A percentile compares a stretch with the other conserved stretches of the same genome.
phyloP scores from a whole-genome alignment of 2,888 invertebrate genomes.

The Miltochrista miniata region DNA sequence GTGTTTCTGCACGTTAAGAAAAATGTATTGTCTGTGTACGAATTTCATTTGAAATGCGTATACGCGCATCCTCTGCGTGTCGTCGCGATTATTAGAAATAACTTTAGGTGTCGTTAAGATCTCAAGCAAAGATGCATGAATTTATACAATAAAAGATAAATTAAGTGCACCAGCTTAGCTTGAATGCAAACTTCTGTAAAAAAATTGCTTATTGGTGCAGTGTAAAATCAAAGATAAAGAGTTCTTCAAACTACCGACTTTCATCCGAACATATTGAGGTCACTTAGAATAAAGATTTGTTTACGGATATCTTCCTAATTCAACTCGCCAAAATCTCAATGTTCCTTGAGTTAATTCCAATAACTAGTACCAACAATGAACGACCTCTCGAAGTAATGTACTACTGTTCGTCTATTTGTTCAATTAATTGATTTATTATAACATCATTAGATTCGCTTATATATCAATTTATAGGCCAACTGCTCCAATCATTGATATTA shows the following conservation, averaged over 20 bases:
- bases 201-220: slow-evolving; percentile 7
- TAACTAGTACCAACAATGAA: slow-evolving; percentile 44
- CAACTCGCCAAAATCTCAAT: slow-evolving; percentile 44
- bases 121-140: too few species aligned
- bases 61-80: too few species aligned
- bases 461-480: slow-evolving; percentile 27
- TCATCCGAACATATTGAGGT: slow-evolving; percentile 51
- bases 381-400: slow-evolving; percentile 35
- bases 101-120: too few species aligned
- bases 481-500: slow-evolving; percentile 22
- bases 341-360: slow-evolving; percentile 48
- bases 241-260: slow-evolving; percentile 41
- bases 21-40: too few species aligned
- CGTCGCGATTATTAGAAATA: too few species aligned
- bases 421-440: slow-evolving; percentile 55
- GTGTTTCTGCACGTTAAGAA: too few species aligned
- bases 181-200: too few species aligned
- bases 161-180: slow-evolving; percentile 15
- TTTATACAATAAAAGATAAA: slow-evolving; percentile 2
- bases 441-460: slow-evolving; percentile 31
- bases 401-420: slow-evolving; percentile 48
- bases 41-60: too few species aligned
- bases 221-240: slow-evolving; percentile 29
- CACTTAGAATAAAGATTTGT: slow-evolving; percentile 46
- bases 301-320: slow-evolving; percentile 41